Base-by-base conservation (phyloP, 2,113 vertebrate species). In the Nothobranchius kuhntae region DNA sequence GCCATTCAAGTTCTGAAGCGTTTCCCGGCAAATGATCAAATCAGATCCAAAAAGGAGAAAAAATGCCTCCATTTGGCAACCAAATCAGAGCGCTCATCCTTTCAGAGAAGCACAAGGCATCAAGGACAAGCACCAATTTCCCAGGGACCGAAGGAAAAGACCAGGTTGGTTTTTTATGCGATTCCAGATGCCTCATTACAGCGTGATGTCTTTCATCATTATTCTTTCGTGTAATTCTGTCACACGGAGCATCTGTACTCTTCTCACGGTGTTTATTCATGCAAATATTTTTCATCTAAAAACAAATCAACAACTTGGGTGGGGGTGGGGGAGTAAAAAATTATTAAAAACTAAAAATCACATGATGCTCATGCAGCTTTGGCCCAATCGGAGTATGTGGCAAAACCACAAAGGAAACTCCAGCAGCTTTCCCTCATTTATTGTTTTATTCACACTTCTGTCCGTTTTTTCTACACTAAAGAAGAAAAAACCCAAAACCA, bases 171-270 rank as follows among this genome's bases (percentile, higher is more conserved):
- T 82, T 81, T 86, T 81, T 75, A 67, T 70, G 74, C 83, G 36
- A 56, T 88, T 85, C 83, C 89, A 92, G 87, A 89, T 92, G 88
- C 84, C 81, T 89, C 87, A 87, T 91, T 91, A 89, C 84, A 68
- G 62, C 73, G 52, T 42, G 66, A 69, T 82, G 80, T 82, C 86
- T 89, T 91, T 92, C 88, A 92, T 89, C 82, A 85, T 91, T 88
- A 91, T 91, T 88, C 83, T 86, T 83, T 87, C 85, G 81, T 86
- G 86, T 89, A 78, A 89, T 86, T 83, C 74, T 81, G 82, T 62
- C 59, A 82, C 78, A 73, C 72, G 60, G 51, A 70, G 81, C 77
- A 90, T 89, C 87, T 92, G 91, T 72, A 77, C 78, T 75, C 66
- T 57, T 67, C 80, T 81, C 73, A 26, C 44, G 55, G 26, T 60